Conservation (phyloP, 2,888 invertebrate genomes). For the Drosophila meridiana region DNA sequence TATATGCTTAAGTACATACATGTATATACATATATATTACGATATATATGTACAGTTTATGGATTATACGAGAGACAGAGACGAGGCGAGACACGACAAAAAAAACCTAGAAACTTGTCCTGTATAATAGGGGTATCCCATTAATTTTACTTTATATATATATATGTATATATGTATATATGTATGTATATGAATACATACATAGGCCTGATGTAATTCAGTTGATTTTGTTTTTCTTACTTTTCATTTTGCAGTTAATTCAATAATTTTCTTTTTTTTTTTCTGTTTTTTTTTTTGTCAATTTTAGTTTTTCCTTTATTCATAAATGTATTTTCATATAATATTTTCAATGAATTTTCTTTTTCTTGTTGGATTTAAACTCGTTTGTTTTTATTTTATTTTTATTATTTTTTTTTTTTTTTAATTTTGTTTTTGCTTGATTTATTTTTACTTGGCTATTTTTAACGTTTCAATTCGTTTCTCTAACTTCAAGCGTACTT, state of each 20-base stretch:
- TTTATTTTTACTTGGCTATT: constrained; percentile 36
- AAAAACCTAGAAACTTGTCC: constrained; percentile 27
- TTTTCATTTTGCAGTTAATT: constrained; percentile 15
- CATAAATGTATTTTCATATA: constrained; percentile 24
- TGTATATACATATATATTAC: constrained; percentile 18
- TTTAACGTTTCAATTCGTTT: constrained; percentile 54
- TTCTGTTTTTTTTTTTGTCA: background rate
- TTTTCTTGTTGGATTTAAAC: constrained; percentile 34
- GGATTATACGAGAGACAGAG: constrained; percentile 23
- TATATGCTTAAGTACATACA: constrained; percentile 25
- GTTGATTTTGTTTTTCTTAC: constrained; percentile 44
- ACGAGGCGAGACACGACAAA: constrained; percentile 6
- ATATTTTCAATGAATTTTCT: background rate
- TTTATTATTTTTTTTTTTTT: constrained; percentile 3
- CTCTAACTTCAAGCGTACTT: constrained; percentile 21
- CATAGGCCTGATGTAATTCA: constrained; percentile 62
- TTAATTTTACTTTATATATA: constrained; percentile 16
- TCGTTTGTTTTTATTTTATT: constrained; percentile 25
- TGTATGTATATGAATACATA: constrained; percentile 37
- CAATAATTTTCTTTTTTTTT: background rate
- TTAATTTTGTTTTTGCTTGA: too few species aligned
- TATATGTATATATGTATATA: constrained; percentile 45
- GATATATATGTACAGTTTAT: constrained; percentile 31
- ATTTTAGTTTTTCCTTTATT: constrained; percentile 16
- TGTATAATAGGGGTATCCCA: constrained; percentile 33